phyloP scores from a whole-genome alignment of 92 coral and sea anemone genomes.

The Porites lobata region DNA sequence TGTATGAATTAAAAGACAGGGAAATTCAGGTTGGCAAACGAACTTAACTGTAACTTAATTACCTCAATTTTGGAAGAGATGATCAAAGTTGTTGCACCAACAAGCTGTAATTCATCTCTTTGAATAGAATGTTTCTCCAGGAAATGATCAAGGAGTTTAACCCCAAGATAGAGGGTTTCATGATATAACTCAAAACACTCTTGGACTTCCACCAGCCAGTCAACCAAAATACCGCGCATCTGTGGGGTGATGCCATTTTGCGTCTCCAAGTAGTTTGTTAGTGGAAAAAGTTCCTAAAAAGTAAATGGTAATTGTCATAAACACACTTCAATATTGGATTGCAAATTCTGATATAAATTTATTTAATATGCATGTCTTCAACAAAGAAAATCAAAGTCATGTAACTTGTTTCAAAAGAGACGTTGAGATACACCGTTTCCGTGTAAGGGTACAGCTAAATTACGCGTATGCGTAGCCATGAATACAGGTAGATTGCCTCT shows the following conservation, averaged over 20 bases:
- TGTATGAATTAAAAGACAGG: no score
- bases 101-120: constrained; percentile 91
- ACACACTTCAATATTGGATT: not conserved
- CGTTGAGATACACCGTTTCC: no score
- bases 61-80: constrained; percentile 96
- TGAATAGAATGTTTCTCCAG: constrained; percentile 78
- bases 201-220: constrained; percentile 99
- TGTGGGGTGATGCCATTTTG: constrained; percentile 83
- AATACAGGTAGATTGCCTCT: no score
- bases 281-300: constrained; percentile 75
- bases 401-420: no score
- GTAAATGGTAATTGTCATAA: no score
- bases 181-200: constrained; percentile 98
- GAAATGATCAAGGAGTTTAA: constrained; percentile 88
- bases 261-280: constrained; percentile 79
- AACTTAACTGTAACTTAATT: not conserved
- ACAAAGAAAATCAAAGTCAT: no score
- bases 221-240: constrained; percentile 96
- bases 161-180: constrained; percentile 95
- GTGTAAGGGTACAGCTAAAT: no score
- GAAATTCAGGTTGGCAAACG: no score
- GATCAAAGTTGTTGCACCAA: constrained; percentile 93
- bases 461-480: no score
- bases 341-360: no score
- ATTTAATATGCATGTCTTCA: no score